phyloP scores from a whole-genome alignment of 2,888 invertebrate genomes.

The Xanthia togata region DNA sequence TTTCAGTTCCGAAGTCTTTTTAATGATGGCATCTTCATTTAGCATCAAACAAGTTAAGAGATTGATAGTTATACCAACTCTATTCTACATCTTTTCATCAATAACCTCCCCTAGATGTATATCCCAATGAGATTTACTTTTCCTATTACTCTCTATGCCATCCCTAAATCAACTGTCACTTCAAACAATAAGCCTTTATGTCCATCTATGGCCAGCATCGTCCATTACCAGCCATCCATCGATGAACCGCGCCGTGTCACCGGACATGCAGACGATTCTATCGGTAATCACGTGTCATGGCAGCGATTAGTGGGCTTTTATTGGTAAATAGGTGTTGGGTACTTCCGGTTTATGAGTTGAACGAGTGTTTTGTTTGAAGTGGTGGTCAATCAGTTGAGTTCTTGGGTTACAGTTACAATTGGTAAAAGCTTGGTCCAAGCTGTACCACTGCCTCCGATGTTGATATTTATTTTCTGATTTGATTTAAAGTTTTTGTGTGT shows the following conservation, averaged over 20 bases:
- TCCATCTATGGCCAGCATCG: slow-evolving; percentile 44
- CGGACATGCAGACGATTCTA: slow-evolving; percentile 49
- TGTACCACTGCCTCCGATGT: too few species aligned
- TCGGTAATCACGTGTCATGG: slow-evolving; percentile 46
- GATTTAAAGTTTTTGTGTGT: too few species aligned
- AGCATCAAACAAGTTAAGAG: neutral
- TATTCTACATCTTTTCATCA: neutral
- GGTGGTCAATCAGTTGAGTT: neutral
- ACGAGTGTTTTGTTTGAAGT: slow-evolving; percentile 18
- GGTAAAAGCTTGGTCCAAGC: neutral
- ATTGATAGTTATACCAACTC: neutral
- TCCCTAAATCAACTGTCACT: slow-evolving; percentile 45
- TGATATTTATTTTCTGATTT: neutral
- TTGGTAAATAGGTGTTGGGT: slow-evolving; percentile 41
- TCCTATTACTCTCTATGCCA: slow-evolving; percentile 5
- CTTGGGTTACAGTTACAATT: neutral
- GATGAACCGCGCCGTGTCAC: slow-evolving; percentile 36
- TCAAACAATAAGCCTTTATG: slow-evolving; percentile 63
- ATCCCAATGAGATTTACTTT: neutral
- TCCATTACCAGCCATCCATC: slow-evolving; percentile 45
- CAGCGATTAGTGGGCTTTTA: slow-evolving; percentile 48
- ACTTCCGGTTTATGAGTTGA: slow-evolving; percentile 30
- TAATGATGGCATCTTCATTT: neutral
- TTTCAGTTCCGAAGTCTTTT: neutral
- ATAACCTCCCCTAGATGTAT: neutral